Evolutionary conservation across 2,113 vertebrate species (phyloP).

Genomic region (Hipposideros armiger): DNA sequence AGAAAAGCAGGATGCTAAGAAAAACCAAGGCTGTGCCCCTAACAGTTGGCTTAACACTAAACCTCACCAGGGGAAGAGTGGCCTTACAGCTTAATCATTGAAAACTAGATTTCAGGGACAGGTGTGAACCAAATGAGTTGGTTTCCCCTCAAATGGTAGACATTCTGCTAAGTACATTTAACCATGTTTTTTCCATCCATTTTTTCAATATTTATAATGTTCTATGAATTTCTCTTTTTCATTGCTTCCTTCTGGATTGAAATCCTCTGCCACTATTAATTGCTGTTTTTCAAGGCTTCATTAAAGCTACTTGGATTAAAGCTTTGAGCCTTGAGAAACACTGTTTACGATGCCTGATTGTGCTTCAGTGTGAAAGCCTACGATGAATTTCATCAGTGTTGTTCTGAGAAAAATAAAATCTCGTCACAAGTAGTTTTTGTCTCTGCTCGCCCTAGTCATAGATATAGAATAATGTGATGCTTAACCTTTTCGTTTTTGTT

Average conservation of each 20-base stretch:
- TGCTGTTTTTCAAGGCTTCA: conserved; percentile 43
- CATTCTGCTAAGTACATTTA: background rate
- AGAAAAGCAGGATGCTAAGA: background rate
- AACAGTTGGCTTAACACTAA: background rate
- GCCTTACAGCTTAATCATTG: background rate
- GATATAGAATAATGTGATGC: background rate
- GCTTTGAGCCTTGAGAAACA: background rate
- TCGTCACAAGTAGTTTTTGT: background rate
- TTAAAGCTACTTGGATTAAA: conserved; percentile 47
- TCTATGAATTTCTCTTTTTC: conserved; percentile 1
- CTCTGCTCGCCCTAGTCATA: background rate
- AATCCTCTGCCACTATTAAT: background rate
- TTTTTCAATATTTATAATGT: conserved; percentile 25
- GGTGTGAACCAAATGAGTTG: background rate
- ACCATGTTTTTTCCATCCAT: background rate
- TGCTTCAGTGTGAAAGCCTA: conserved; percentile 48
- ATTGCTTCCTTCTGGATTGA: conserved; percentile 16
- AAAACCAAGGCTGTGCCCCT: background rate
- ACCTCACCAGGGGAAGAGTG: background rate
- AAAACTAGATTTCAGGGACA: conserved; percentile 12
- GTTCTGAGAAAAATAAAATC: conserved; percentile 16
- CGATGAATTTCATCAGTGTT: conserved; percentile 7
- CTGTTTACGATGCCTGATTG: background rate
- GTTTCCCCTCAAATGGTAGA: background rate
- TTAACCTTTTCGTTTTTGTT: conserved; percentile 10